Evolutionary conservation across 2,888 invertebrate species (phyloP), one percentile per base, ranked within the genome.

Genomic region (Tortrix viridana): DNA sequence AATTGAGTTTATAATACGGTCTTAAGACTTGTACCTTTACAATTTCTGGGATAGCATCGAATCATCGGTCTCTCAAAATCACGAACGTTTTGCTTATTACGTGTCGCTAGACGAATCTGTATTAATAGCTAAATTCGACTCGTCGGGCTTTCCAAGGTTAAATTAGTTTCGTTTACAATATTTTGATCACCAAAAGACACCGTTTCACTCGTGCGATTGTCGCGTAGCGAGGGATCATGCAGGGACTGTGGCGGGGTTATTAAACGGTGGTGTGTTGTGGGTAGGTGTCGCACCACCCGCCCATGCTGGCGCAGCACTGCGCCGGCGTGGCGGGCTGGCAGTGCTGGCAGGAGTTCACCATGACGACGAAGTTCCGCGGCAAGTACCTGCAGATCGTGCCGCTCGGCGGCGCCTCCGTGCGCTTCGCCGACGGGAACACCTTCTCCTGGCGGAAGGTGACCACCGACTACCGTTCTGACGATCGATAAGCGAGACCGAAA

Each of bases 291-390:
- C 99, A 99, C 93, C 99, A 99, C 92, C 99, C 99, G 14, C 99
- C 99, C 9, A 98, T 99, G 94, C 96, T 98, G 70, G 99, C 99
- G 38, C 97, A 98, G 85, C 96, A 96, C 90, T 97, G 98, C 82
- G 98, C 99, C 88, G 98, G 98, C 14, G 89, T 92, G 69, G 92
- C 93, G 63, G 95, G 94, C 44, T 99, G 99, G 99, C 94, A 94
- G 71, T 97, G 97, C 86, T 99, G 98, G 98, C 99, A 99, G 90
- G 99, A 99, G 92, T 99, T 99, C 92, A 98, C 98, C 49, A 99
- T 99, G 98, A 97, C 98, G 65, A 98, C 98, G 80, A 99, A 99
- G 93, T 99, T 99, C 91, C 94, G 99, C 67, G 99, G 99, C 71
- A 99, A 99, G 93, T 99, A 99, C 92, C 95, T 99, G 67, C 97